Base-by-base conservation (phyloP, 2,113 vertebrate species). In the Fregata magnificens region DNA sequence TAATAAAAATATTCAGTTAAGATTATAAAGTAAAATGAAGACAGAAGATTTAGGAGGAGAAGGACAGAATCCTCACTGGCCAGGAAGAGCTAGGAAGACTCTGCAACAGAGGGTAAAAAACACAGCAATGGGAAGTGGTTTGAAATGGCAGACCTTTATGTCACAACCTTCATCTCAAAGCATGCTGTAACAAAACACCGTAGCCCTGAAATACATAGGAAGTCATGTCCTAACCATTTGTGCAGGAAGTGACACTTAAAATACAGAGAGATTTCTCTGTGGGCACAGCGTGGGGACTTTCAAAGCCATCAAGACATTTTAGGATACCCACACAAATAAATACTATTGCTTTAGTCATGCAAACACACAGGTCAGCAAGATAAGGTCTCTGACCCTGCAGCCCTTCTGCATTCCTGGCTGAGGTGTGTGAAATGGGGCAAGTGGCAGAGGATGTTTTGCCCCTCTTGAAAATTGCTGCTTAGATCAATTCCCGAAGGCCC, bases 41-140 rank as follows among this genome's bases (percentile, higher is more conserved):
- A 89, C 94, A 82, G 94, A 87, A 90, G 76, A 50, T 72, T 94
- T 88, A 94, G 81, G 86, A 96, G 77, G 73, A 97, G 95, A 86
- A 96, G 79, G 98, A 98, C 95, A 98, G 97, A 96, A 98, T 98
- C 98, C 97, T 98, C 98, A 98, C 93, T 98, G 98, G 97, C 97
- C 98, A 85, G 85, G 87, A 94, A 93, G 52, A 93, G 69, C 91
- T 67, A 98, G 97, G 97, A 97, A 98, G 97, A 97, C 94, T 99
- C 99, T 99, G 99, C 90, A 99, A 99, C 93, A 99, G 98, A 99
- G 97, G 98, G 98, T 87, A 96, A 97, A 97, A 96, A 98, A 98
- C 97, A 98, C 71, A 98, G 96, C 87, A 93, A 5, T 45, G 53
- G 94, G 63, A 95, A 90, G 86, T 67, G 63, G 79, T 88, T 94